A percentile compares a stretch with the other conserved stretches of the same genome.
Conservation (phyloP, 2,888 invertebrate genomes). For the Ormyrus nitidulus region DNA sequence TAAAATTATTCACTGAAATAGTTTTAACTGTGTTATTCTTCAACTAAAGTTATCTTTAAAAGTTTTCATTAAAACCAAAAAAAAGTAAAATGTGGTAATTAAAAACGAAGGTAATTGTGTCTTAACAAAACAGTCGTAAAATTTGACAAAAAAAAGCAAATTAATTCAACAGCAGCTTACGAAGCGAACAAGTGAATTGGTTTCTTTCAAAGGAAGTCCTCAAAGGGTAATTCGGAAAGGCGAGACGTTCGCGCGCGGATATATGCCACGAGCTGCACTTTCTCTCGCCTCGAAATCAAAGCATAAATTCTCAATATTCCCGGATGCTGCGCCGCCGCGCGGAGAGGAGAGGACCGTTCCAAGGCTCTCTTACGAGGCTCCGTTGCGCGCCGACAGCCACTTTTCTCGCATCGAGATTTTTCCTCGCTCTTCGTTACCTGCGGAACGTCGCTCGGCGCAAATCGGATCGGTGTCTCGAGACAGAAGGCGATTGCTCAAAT, state of each 20-base stretch:
- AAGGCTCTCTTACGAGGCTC: constrained; percentile 30
- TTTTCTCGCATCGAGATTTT: constrained; percentile 22
- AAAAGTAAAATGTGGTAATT: too few species aligned
- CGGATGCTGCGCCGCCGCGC: neutral
- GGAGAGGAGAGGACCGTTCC: neutral
- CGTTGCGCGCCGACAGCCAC: constrained; percentile 26
- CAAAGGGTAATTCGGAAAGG: constrained; percentile 7
- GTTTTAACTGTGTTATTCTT: too few species aligned
- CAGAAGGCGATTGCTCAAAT: constrained; percentile 39
- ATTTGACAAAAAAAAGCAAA: too few species aligned
- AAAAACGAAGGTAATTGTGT: too few species aligned
- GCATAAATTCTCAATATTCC: constrained; percentile 35
- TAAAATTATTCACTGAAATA: too few species aligned
- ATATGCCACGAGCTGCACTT: constrained; percentile 20
- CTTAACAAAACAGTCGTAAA: too few species aligned
- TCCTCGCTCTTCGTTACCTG: constrained; percentile 4
- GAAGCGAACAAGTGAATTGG: too few species aligned
- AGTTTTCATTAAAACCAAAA: too few species aligned
- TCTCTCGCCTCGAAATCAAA: constrained; percentile 31
- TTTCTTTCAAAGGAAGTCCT: neutral
- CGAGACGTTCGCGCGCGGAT: neutral
- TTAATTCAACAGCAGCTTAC: too few species aligned
- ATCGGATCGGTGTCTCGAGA: constrained; percentile 26
- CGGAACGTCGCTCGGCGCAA: neutral
- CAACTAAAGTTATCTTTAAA: too few species aligned